Base-by-base conservation (phyloP, 1,140 invertebrate genomes). In the Venustaconcha ellipsiformis region DNA sequence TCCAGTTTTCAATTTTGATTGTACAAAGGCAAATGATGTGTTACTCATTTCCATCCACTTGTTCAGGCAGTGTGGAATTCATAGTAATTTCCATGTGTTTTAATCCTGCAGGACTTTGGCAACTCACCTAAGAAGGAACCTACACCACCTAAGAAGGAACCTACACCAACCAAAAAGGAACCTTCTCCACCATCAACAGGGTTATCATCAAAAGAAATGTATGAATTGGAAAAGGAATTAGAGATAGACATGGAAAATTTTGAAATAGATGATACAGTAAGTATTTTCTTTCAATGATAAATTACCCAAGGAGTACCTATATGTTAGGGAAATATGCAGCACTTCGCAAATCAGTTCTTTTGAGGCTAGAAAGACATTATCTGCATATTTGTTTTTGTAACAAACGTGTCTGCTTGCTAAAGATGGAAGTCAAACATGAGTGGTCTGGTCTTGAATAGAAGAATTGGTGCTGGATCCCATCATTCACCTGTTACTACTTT, bases 201-300 rank as follows among this genome's bases (percentile, higher is more conserved):
- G 11, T 48, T 48, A 48, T 48, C 62, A n/a, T 77, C 62, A 23
- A 79, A 62, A 26, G 71, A 80, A 65, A 70, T 85, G 67, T 88
- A 89, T 26, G 90, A 90, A 75, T 71, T 90, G 26, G 89, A 91
- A 77, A 87, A 88, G 56, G 91, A 92, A 76, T 79, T 92, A 65
- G 91, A 92, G 75, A 83, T 92, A 30, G 91, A 92, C 76, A 77
- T 92, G 58, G 86, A 89, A 70, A 88, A 89, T 78, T 76, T 89
- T 57, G 85, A 89, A 48, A 78, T 89, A n/a, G 88, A 89, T 73
- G 85, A 86, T 66, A 76, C 78, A 55, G 85, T 85, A 82, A 83
- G 82, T 85, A 17, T 14, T 37, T 15, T 63, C 26, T 67, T 18
- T 18, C 59, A 63, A 12, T 65, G 20, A 56, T 20, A 14, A 23